Evolutionary conservation across 2,888 invertebrate species (phyloP).

Genomic region (Thereva unica): DNA sequence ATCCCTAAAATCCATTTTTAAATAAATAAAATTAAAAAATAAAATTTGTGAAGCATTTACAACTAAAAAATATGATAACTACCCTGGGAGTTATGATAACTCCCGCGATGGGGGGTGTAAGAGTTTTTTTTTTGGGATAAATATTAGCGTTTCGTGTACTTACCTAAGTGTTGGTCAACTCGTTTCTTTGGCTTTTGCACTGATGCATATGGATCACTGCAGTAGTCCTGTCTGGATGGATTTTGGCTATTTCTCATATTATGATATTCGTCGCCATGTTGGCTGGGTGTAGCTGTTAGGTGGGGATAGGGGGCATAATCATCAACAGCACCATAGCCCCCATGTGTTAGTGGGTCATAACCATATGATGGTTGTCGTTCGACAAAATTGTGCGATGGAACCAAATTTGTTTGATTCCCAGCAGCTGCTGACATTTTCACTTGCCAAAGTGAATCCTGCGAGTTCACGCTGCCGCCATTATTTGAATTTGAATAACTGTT

Average conservation of each 20-base stretch:
- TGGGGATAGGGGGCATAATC: conserved; percentile 87
- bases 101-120: too few relatives aligned
- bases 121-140: neutral
- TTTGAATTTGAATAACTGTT: conserved; percentile 92
- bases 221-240: conserved; percentile 84
- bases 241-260: conserved; percentile 75
- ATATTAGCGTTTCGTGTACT: conserved; percentile 56
- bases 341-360: conserved; percentile 79
- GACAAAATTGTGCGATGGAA: conserved; percentile 65
- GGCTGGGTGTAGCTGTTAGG: conserved; percentile 68
- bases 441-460: conserved; percentile 92
- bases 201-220: conserved; percentile 85
- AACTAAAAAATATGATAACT: too few relatives aligned
- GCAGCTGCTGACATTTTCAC: conserved; percentile 85
- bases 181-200: conserved; percentile 89
- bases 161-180: conserved; percentile 85
- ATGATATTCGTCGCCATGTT: conserved; percentile 71
- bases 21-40: too few relatives aligned
- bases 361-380: conserved; percentile 73
- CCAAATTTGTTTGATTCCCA: conserved; percentile 68
- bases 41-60: too few relatives aligned
- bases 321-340: conserved; percentile 80
- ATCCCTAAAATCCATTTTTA: too few relatives aligned
- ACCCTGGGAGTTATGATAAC: too few relatives aligned
- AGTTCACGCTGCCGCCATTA: conserved; percentile 94